Conservation (phyloP, 2,113 vertebrate species). For the Albula goreensis region DNA sequence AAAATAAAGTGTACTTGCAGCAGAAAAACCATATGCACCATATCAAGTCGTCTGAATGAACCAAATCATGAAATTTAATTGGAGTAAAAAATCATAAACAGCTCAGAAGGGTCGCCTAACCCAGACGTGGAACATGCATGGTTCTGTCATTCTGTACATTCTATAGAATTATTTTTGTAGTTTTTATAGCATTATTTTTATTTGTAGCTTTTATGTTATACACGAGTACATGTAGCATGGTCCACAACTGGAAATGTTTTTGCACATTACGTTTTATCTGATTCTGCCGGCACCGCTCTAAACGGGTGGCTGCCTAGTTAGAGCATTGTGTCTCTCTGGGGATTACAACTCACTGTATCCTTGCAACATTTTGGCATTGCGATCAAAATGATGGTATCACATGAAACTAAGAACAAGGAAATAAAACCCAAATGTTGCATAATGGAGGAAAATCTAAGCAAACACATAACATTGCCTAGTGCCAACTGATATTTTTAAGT, state of each 20-base stretch:
- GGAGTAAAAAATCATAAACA: too few relatives aligned
- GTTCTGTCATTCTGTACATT: not conserved
- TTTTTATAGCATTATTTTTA: not conserved
- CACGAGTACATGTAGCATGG: conserved; percentile 1
- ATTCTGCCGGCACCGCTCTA: not conserved
- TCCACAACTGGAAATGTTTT: conserved; percentile 1
- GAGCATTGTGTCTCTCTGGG: not conserved
- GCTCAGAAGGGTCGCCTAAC: not conserved
- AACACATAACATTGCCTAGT: not conserved
- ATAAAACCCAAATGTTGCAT: not conserved
- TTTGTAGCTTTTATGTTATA: not conserved
- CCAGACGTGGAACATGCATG: not conserved
- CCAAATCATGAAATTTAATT: too few relatives aligned
- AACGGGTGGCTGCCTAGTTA: not conserved
- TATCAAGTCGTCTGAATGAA: too few relatives aligned
- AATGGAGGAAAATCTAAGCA: not conserved
- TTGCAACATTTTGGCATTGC: not conserved
- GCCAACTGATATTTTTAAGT: not conserved
- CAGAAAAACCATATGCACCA: too few relatives aligned
- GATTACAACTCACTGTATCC: not conserved
- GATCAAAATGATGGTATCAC: not conserved
- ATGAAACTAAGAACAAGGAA: not conserved
- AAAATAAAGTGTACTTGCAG: too few relatives aligned
- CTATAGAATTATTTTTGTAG: not conserved
- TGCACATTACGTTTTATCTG: not conserved